Base-by-base conservation (phyloP, 2,888 invertebrate species). In the Druceiella hillmani region DNA sequence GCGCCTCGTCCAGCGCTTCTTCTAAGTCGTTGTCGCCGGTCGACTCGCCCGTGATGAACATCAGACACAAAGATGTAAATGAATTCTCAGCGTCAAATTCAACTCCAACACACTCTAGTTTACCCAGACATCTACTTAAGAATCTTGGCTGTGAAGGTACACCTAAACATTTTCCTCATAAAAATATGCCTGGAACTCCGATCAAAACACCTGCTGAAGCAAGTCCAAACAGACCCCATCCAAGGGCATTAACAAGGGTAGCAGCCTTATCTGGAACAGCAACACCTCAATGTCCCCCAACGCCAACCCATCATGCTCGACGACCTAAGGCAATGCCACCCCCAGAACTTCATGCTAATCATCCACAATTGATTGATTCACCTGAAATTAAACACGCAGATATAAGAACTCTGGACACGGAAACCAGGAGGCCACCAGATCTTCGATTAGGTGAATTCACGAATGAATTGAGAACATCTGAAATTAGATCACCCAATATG, bases 261-360 rank as follows among this genome's bases (percentile, higher is more conserved):
- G 73, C 74, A 1, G 71, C 71, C 20, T 60, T 75, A 30, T 69
- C 74, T n/a, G 75, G 81, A 0, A 55, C 64, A 31, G 68, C 74
- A 1, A 63, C 68, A 26, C 76, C 83, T 1, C 79, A 87, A 45
- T 89, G 89, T 55, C 89, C 89, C 3, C 90, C 90, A 1, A 90
- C 90, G 0, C 90, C 90, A 0, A 90, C 89, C 0, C 90, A 90
- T 60, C 88, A 87, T 55, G 85, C 87, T 1, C 71, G 85, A 26
- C 75, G 81, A 30, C 73, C 79, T 4, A 70, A 80, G 44, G 78
- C 76, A 10, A 63, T 78, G 47, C 77, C 76, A 1, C 70, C 69
- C 1, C 72, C 77, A 0, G 74, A 69, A 33, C 56, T 79, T 17
- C 75, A 76, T 41, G 74, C 74, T 0, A 69, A 71, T 2, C 72